A percentile compares a stretch with the other conserved stretches of the same genome.
Evolutionary conservation across 2,797 vertebrate species (phyloP).

Genomic region (Liasis olivaceus): DNA sequence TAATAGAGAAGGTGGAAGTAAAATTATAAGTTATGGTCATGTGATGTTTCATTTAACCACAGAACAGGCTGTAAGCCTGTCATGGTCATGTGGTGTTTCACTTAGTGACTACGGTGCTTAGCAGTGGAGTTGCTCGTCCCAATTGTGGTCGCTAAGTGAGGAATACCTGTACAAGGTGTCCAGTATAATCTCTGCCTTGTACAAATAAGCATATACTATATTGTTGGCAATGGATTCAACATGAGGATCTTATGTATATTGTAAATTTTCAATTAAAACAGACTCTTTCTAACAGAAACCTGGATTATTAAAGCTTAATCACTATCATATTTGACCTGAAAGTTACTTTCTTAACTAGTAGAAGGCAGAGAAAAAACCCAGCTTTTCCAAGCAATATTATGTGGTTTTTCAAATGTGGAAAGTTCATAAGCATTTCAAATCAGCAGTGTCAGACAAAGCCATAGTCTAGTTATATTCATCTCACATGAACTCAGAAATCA

Average conservation of each 20-base stretch:
- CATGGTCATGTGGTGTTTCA: not conserved
- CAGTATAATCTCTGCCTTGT: not conserved
- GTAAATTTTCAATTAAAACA: not conserved
- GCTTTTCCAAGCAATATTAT: not conserved
- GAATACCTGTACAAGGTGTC: not conserved
- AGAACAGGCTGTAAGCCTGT: not conserved
- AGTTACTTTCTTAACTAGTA: not conserved
- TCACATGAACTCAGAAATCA: slow-evolving; percentile 72
- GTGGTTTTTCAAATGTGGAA: slow-evolving; percentile 73
- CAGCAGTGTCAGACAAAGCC: slow-evolving; percentile 76
- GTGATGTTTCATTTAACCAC: not conserved
- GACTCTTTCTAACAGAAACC: not conserved
- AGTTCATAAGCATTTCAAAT: slow-evolving; percentile 75
- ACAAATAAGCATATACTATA: not conserved
- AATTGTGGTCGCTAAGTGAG: not conserved
- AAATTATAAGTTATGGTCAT: not conserved
- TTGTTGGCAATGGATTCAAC: too few relatives aligned
- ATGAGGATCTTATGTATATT: not conserved
- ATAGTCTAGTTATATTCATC: slow-evolving; percentile 72
- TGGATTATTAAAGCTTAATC: not conserved
- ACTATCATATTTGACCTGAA: slow-evolving; percentile 64
- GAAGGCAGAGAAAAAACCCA: not conserved
- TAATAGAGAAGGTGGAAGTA: not conserved
- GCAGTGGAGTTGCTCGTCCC: not conserved
- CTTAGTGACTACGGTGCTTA: not conserved